Evolutionary conservation across 2,888 invertebrate species (phyloP), one percentile per base, ranked within the genome.

Genomic region (Cataglyphis cursor): DNA sequence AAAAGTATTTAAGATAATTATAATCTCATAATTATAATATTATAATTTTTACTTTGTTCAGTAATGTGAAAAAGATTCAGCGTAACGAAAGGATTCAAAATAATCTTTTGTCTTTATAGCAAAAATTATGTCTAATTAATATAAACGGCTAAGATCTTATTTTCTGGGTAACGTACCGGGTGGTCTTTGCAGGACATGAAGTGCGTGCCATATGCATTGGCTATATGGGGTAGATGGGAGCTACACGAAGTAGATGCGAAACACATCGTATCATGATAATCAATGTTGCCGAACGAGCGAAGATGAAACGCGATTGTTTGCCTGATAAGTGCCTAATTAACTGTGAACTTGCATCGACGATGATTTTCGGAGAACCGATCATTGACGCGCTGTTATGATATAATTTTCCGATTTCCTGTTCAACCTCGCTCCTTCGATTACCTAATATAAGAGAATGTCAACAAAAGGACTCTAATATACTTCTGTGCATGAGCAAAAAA

Each of bases 141-240:
- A 18, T 48, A 21, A 78, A 70, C 1, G 21, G 5, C 15, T 12
- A 57, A 86, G 41, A 21, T 61, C 15, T 10, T 62, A 75, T 59
- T 81, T 89, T 90, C 90, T 91, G 90, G 90, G 82, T 89, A 92
- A 92, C 90, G 89, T 89, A 85, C 76, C 84, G n/a, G n/a, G 91
- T 85, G 82, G 84, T 90, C 88, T 78, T 91, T 92, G 92, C 90
- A 90, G 89, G 89, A 90, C 86, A 83, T 89, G 89, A 89, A 85
- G 91, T 92, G 92, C 92, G 89, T 92, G 87, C 87, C 84, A 91
- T 87, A 90, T 93, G 92, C 92, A 91, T 92, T 89, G 83, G 86
- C 88, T 89, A 88, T 68, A 68, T 91, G 89, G 89, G 86, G 80
- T 88, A 51, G 18, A 51, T 51, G 18, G 48, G 48, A n/a, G 48